Percentiles rank a stretch among this genome's conserved stretches.
Evolutionary conservation across 2,888 invertebrate genomes (phyloP).

Genomic region (Linnaemya vulpina): DNA sequence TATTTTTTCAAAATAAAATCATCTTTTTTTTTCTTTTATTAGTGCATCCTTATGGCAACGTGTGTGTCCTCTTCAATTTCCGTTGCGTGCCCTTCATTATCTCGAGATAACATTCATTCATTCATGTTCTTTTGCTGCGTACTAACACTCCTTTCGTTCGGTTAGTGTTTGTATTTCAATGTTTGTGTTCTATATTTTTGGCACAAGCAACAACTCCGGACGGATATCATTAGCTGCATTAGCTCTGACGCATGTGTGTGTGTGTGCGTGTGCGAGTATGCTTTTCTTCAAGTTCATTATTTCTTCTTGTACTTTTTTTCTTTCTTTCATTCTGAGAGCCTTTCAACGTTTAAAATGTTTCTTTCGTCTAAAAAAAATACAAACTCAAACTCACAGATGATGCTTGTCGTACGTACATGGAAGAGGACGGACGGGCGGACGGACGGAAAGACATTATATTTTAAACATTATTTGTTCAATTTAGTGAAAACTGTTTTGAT

Average conservation of each 20-base stretch:
- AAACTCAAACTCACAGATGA: slow-evolving; percentile 8
- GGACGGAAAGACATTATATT: slow-evolving; percentile 56
- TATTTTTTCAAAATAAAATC: neutral
- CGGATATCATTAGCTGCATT: slow-evolving; percentile 74
- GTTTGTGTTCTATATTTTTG: slow-evolving; percentile 48
- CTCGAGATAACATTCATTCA: slow-evolving; percentile 46
- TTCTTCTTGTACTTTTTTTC: too few species aligned
- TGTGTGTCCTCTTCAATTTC: slow-evolving; percentile 73
- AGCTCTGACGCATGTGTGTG: slow-evolving; percentile 63
- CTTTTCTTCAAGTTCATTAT: slow-evolving; percentile 10
- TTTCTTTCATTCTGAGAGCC: neutral
- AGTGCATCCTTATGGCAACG: slow-evolving; percentile 72
- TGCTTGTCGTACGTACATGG: slow-evolving; percentile 18
- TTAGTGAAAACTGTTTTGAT: slow-evolving; percentile 73
- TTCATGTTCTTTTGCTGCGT: slow-evolving; percentile 2
- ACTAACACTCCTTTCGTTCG: neutral
- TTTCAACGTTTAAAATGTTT: slow-evolving; percentile 35
- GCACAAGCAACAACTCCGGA: slow-evolving; percentile 68
- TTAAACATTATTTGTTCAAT: slow-evolving; percentile 72
- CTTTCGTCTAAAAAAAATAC: slow-evolving; percentile 37
- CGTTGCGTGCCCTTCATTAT: slow-evolving; percentile 70
- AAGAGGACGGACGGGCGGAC: slow-evolving; percentile 9
- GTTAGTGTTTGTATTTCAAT: slow-evolving; percentile 10
- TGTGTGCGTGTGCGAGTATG: slow-evolving; percentile 32
- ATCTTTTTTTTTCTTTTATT: slow-evolving; percentile 58